Conservation (phyloP, 2,113 vertebrate species). For the Pituophis catenifer region DNA sequence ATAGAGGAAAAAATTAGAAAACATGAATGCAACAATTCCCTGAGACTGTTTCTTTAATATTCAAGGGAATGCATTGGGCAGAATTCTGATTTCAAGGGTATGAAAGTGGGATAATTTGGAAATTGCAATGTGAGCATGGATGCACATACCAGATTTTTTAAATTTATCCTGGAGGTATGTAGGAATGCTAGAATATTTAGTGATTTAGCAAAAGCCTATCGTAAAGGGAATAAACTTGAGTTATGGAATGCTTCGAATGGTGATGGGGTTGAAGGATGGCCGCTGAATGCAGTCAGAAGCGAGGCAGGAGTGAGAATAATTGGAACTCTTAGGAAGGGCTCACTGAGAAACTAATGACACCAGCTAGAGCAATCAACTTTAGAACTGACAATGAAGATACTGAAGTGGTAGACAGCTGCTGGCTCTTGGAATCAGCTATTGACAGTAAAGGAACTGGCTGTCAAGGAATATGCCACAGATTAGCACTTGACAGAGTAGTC, state of each 20-base stretch:
- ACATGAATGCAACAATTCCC: neutral
- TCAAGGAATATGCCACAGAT: neutral
- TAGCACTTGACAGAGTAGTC: neutral
- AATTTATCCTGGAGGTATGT: neutral
- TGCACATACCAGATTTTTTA: neutral
- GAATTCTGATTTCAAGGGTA: neutral
- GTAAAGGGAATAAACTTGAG: neutral
- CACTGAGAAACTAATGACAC: neutral
- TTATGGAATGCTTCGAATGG: neutral
- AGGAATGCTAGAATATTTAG: neutral
- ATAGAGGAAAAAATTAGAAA: neutral
- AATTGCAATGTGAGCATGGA: neutral
- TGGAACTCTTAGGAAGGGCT: neutral
- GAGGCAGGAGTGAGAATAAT: neutral
- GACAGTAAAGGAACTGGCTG: neutral
- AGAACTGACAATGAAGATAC: neutral
- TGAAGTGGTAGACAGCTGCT: neutral
- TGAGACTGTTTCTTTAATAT: neutral
- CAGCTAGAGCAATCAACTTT: neutral
- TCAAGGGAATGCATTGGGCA: neutral
- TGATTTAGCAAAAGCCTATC: neutral
- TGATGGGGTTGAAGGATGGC: neutral
- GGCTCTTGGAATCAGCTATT: neutral
- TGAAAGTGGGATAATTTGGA: neutral
- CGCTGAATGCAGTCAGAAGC: neutral